Evolutionary conservation across 64 coral and sea anemone genomes (phyloP).

Genomic region (Dendronephthya gigantea): DNA sequence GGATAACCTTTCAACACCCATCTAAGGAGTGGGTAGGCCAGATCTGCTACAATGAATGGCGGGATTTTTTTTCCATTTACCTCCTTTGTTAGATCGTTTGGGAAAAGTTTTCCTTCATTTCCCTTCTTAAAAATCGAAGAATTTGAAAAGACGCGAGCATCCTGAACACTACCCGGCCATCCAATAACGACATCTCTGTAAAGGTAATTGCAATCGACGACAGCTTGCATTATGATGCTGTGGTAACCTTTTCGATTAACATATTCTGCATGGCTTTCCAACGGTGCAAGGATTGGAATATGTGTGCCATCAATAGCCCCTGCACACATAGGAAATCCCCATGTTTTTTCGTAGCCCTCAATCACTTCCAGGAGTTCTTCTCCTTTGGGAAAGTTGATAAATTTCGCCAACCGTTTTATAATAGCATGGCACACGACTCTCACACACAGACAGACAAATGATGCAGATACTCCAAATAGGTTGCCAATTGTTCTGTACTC

Average conservation of each 20-base stretch:
- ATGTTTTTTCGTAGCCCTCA: slow-evolving; percentile 21
- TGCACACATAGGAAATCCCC: slow-evolving; percentile 36
- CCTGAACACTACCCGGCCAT: slow-evolving; percentile 52
- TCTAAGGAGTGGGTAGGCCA: not conserved
- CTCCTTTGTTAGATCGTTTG: not conserved
- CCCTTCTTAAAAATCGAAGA: not conserved
- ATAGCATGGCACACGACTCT: not conserved
- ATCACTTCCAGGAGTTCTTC: slow-evolving; percentile 32
- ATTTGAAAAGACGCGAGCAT: slow-evolving; percentile 1
- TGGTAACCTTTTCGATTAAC: slow-evolving; percentile 46
- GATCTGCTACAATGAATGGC: not conserved
- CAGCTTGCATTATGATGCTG: slow-evolving; percentile 31
- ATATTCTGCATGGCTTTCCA: slow-evolving; percentile 27
- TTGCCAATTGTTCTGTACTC: slow-evolving; percentile 3
- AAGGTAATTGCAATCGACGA: slow-evolving; percentile 27
- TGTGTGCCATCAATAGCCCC: no score
- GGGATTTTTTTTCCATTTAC: not conserved
- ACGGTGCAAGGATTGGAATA: not conserved
- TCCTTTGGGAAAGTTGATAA: slow-evolving; percentile 27
- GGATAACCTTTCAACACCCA: no score
- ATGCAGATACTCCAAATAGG: slow-evolving; percentile 19
- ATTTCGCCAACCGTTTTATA: not conserved
- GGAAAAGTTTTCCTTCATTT: not conserved
- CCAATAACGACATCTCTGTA: slow-evolving; percentile 45
- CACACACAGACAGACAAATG: slow-evolving; percentile 26